Evolutionary conservation across 2,888 invertebrate species (phyloP).

Genomic region (Drosophila longiperda): DNA sequence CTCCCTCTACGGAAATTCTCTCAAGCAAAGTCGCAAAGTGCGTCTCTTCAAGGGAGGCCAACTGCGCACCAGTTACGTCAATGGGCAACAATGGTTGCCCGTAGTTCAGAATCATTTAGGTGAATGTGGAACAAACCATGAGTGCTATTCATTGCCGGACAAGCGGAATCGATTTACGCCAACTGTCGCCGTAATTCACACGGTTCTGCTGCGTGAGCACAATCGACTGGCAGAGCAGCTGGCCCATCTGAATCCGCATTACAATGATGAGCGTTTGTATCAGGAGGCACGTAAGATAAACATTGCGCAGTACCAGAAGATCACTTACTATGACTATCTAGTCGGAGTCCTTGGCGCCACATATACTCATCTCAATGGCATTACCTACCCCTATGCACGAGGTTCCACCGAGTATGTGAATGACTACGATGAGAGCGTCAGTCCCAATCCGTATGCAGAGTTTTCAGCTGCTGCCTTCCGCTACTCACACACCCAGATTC

Average conservation of each 20-base stretch:
- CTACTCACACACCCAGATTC: constrained; percentile 87
- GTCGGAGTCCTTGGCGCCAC: constrained; percentile 82
- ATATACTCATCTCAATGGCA: constrained; percentile 70
- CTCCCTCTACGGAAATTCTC: constrained; percentile 90
- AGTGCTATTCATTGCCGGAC: constrained; percentile 89
- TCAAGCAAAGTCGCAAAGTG: constrained; percentile 87
- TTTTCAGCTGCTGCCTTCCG: constrained; percentile 88
- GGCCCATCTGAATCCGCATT: constrained; percentile 85
- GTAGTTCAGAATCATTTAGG: constrained; percentile 87
- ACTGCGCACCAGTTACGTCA: constrained; percentile 86
- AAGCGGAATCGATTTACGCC: constrained; percentile 83
- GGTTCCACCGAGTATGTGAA: constrained; percentile 82
- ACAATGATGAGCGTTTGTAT: constrained; percentile 85
- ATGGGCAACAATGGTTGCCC: constrained; percentile 89
- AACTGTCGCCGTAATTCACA: constrained; percentile 84
- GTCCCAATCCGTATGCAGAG: constrained; percentile 86
- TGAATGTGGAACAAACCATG: constrained; percentile 86
- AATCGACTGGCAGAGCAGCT: constrained; percentile 85
- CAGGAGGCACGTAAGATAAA: constrained; percentile 85
- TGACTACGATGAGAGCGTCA: constrained; percentile 86
- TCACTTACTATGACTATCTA: constrained; percentile 86
- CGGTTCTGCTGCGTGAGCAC: constrained; percentile 85
- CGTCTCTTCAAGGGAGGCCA: constrained; percentile 89
- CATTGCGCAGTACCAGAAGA: constrained; percentile 85
- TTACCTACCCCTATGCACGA: constrained; percentile 62